Evolutionary conservation across 2,888 invertebrate genomes (phyloP).

Genomic region (Caenorhabditis panamensis): DNA sequence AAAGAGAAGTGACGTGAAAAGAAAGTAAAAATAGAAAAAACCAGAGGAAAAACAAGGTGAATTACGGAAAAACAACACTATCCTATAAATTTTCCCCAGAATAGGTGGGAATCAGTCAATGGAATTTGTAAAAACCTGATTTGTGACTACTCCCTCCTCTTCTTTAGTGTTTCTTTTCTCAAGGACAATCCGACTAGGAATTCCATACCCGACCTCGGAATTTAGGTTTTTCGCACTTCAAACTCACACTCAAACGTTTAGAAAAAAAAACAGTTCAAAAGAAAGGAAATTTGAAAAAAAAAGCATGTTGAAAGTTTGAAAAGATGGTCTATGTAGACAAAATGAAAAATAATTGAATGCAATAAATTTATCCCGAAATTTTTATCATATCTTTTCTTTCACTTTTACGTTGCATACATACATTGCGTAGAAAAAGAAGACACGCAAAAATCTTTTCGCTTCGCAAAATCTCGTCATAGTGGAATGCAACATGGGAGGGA

Average conservation of each 20-base stretch:
- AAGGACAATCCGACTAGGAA: conserved; percentile 34
- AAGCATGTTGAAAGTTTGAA: no score
- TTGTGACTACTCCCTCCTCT: conserved; percentile 12
- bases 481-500: conserved; percentile 6
- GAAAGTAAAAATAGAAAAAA: no score
- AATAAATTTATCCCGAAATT: conserved; percentile 28
- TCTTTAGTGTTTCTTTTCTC: conserved; percentile 19
- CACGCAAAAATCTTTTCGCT: conserved; percentile 4
- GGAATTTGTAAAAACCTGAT: conserved; percentile 34
- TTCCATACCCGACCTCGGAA: conserved; percentile 4
- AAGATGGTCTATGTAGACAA: no score
- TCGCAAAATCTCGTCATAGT: conserved; percentile 24
- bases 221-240: conserved; percentile 13
- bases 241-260: neutral
- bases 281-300: neutral
- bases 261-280: neutral
- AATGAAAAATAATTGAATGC: conserved; percentile 5
- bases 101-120: neutral
- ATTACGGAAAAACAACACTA: no score
- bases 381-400: conserved; percentile 26
- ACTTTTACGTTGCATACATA: no score
- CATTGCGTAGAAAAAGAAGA: conserved; percentile 6
- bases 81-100: no score
- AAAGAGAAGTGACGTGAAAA: neutral
- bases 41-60: no score